Evolutionary conservation across 2,797 vertebrate species (phyloP), one percentile per base, ranked within the genome.

Genomic region (Phylloscopus collybita): DNA sequence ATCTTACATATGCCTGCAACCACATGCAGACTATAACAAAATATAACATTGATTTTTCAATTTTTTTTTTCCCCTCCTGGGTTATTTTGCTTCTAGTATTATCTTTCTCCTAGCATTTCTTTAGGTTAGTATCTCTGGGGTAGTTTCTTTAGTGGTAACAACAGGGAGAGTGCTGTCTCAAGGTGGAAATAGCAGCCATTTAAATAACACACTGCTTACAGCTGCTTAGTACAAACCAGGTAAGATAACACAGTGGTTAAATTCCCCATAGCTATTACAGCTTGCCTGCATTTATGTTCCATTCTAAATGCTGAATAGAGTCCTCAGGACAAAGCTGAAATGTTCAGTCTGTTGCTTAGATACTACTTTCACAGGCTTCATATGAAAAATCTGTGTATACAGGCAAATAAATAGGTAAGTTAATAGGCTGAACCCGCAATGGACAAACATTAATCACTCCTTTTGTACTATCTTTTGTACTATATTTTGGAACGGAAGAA

Each of bases 331-430:
- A 92, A 84, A 91, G 72, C 86, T 69, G 85, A 91, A 92, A 72
- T 80, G 30, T 61, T 94, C 72, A 44, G 62, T 72, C 87, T 90
- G 95, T 96, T 97, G 93, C 95, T 96, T 97, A 79, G 95, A 94
- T 95, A 96, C 95, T 96, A 66, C 72, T 88, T 96, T 72, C 89
- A 92, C 30, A 69, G 72, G 40, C 69, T 94, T 93, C 75, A 15
- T 75, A 38, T 69, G 84, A 92, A 92, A 94, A 93, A 86, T 78
- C 72, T 80, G 66, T 1, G 3, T 79, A 79, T 36, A 54, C 54
- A 69, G 50, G 70, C 75, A 93, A 95, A 92, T 86, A 95, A 92
- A 84, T n/a, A 91, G 79, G 11, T 75, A 65, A 91, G 38, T 82
- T 93, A 86, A 88, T 86, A 79, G 54, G 65, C 36, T 86, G 69